Base-by-base conservation (phyloP, 2,888 invertebrate species). In the Caenorhabditis afra region DNA sequence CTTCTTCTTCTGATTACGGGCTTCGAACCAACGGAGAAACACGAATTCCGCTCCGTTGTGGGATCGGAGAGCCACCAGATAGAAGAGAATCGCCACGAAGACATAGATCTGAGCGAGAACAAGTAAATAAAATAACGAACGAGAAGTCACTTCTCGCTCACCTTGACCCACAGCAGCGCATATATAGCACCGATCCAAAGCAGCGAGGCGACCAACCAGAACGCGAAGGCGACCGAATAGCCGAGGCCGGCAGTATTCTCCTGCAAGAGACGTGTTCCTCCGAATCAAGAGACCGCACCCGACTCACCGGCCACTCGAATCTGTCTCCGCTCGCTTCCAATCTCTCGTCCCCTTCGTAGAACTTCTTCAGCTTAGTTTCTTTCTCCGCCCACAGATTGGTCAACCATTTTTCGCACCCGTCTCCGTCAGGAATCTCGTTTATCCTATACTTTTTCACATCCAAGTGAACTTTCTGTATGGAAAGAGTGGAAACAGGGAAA, bases 361-460 rank as follows among this genome's bases (percentile, higher is more conserved):
- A 79, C 23, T 61, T 55, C 55, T 85, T 68, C 41, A 92, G 87
- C 10, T 77, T 76, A 37, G 85, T 79, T 79, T 92, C 92, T 77
- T 92, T 92, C 68, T 87, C 85, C 16, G 22, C 74, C 91, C 91
- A 91, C 14, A 88, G 74, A 14, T 89, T 79, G 11, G 78, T 86
- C 62, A 91, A 87, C 91, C 91, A 91, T n/a, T 67, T 66, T 7
- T 83, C 86, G 35, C 86, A 62, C 8, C 62, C 85, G 7, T 82
- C 84, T 41, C 59, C 64, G 12, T 57, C 58, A 2, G 79, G 79
- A 35, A 85, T 50, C 5, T 83, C 80, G 1, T 49, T 57, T 5
- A 83, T 50, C 41, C 58, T 39, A 41, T 82, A 80, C 53, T 68
- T 77, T 47, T 82, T 84, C 5, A 84, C 79, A 52, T 84, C 82